Conservation (phyloP, 2,888 invertebrate genomes). For the Gnatocerus cornutus region DNA sequence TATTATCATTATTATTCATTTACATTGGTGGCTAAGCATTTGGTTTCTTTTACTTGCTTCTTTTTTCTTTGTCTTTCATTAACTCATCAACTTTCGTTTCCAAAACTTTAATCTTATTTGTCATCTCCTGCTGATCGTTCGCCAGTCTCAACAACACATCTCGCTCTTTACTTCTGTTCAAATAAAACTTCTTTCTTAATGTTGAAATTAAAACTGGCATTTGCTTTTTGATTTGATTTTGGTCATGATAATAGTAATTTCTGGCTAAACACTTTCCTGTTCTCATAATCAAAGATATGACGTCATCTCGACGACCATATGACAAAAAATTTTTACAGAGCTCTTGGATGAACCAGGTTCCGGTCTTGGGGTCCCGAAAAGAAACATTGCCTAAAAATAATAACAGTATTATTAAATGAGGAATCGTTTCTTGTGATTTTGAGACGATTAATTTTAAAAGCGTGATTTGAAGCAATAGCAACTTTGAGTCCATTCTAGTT, state of each 20-base stretch:
- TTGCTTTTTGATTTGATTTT: conserved; percentile 57
- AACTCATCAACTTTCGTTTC: conserved; percentile 47
- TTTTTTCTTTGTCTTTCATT: conserved; percentile 26
- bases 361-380: conserved; percentile 57
- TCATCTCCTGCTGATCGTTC: conserved; percentile 50
- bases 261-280: conserved; percentile 65
- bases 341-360: conserved; percentile 68
- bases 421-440: too few relatives aligned
- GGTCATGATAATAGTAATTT: conserved; percentile 57
- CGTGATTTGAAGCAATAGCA: too few relatives aligned
- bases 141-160: conserved; percentile 46
- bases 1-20: too few relatives aligned
- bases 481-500: too few relatives aligned
- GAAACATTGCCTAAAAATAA: conserved; percentile 62
- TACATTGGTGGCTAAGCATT: too few relatives aligned
- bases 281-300: conserved; percentile 64
- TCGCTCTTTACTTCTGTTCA: conserved; percentile 64
- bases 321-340: conserved; percentile 63
- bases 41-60: conserved; percentile 6
- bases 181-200: conserved; percentile 64
- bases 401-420: too few relatives aligned
- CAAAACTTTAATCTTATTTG: conserved; percentile 45
- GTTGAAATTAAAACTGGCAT: conserved; percentile 66
- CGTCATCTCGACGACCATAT: conserved; percentile 65
- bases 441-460: too few relatives aligned